A percentile compares a stretch with the other conserved stretches of the same genome.
These are phyloP conservation scores for Cepphus grylle DNA, from an alignment of 2,113 vertebrate genomes.

Conservation along the genomic window DNA sequence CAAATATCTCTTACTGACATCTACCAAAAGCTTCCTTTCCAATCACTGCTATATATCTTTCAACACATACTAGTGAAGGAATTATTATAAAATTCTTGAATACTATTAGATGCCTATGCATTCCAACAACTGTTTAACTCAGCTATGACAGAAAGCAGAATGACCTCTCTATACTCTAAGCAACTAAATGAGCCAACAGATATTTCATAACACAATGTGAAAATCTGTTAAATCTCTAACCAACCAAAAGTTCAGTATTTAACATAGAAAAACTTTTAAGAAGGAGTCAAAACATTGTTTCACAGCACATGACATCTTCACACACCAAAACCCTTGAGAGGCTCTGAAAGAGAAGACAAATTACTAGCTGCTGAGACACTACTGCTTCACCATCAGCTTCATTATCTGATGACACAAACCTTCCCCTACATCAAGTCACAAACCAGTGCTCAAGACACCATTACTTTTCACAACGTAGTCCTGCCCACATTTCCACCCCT, in stretches of 20 bases:
- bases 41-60: background rate
- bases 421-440: background rate
- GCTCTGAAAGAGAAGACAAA: background rate
- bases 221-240: background rate
- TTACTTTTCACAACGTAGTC: background rate
- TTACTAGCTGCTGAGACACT: background rate
- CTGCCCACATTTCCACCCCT: fast-evolving
- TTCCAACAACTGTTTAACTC: background rate
- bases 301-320: background rate
- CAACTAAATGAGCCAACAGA: background rate
- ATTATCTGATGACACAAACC: background rate
- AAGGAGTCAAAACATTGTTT: background rate
- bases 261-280: background rate
- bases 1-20: background rate
- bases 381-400: background rate
- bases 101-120: background rate
- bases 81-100: background rate
- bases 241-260: background rate
- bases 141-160: background rate
- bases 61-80: background rate
- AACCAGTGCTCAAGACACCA: fast-evolving
- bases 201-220: background rate
- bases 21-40: background rate
- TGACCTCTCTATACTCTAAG: background rate
- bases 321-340: background rate